Percentiles rank a stretch among this genome's conserved stretches.
Conservation (phyloP, 37 sponge, comb jelly and placozoan genomes). For the Theonella swinhoei region DNA sequence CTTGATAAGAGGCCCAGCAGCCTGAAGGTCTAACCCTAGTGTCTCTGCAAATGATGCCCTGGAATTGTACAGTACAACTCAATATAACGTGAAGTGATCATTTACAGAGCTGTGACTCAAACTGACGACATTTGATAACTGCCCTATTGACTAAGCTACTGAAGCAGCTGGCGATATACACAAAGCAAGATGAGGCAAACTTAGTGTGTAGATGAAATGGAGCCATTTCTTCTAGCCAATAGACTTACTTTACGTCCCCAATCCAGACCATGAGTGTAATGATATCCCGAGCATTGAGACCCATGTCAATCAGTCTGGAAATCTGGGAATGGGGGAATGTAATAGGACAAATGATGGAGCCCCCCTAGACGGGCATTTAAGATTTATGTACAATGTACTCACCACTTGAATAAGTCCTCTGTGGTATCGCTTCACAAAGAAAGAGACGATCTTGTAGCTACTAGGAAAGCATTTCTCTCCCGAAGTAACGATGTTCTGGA, state of each 20-base stretch:
- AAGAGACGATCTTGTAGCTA: slow-evolving; percentile 67
- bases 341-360: background rate
- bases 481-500: slow-evolving; percentile 46
- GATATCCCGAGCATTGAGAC: slow-evolving; percentile 62
- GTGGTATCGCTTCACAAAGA: slow-evolving; percentile 72
- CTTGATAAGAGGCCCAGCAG: slow-evolving; percentile 55
- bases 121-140: too few relatives aligned
- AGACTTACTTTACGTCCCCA: slow-evolving; percentile 56
- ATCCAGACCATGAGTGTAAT: slow-evolving; percentile 70
- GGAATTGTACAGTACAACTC: background rate
- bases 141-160: too few relatives aligned
- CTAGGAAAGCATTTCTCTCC: slow-evolving; percentile 54
- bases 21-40: slow-evolving; percentile 49
- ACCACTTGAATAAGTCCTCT: slow-evolving; percentile 67
- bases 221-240: background rate
- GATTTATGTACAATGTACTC: slow-evolving; percentile 6
- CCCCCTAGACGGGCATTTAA: background rate
- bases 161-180: too few relatives aligned
- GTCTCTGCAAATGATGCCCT: slow-evolving; percentile 51
- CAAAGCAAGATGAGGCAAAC: too few relatives aligned
- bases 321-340: slow-evolving; percentile 34
- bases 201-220: too few relatives aligned
- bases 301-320: slow-evolving; percentile 35
- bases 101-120: too few relatives aligned
- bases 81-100: too few relatives aligned